Base-by-base conservation (phyloP, 2,797 vertebrate species). In the Pseudomugil gertrudae region DNA sequence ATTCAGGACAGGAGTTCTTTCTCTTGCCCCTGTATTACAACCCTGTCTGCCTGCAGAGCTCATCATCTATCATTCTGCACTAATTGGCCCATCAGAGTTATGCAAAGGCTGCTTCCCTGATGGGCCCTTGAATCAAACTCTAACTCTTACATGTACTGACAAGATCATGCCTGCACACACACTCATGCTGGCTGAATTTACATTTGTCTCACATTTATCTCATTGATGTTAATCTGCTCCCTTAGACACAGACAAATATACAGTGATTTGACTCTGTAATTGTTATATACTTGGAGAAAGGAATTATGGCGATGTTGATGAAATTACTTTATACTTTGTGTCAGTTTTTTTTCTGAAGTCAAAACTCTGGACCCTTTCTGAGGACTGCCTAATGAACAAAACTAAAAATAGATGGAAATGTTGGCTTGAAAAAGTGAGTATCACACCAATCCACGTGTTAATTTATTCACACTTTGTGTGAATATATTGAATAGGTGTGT, bases 81-180 rank as follows among this genome's bases (percentile, higher is more conserved):
- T 90, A 91, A 92, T 90, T 90, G 87, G 80, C 72, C 87, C 74
- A 82, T 91, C 85, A 88, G 69, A 86, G 71, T 78, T 81, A 81
- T 78, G 83, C 79, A 87, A 80, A 86, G 80, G 66, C 74, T 76
- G 74, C 78, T 84, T 83, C 65, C 57, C 72, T 8, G 62, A 79
- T 80, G 65, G 78, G 63, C 59, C 58, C 52, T 78, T 71, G 72
- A 75, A 85, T 87, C 74, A 86, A 84, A 71, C 43, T 54, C 35
- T 54, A 50, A 74, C 38, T 57, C 69, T 70, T 74, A 67, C 67
- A 70, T 55, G 45, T 51, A 67, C 72, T 59, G 30, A 29, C n/a
- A 66, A 66, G 55, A 67, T 76, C 57, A 61, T 33, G 24, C 23
- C 8, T 29, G 6, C 30, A 17, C 15, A 60, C 64, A 57, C 48